Conservation (phyloP, 2,797 vertebrate genomes). For the Thalassophryne amazonica region DNA sequence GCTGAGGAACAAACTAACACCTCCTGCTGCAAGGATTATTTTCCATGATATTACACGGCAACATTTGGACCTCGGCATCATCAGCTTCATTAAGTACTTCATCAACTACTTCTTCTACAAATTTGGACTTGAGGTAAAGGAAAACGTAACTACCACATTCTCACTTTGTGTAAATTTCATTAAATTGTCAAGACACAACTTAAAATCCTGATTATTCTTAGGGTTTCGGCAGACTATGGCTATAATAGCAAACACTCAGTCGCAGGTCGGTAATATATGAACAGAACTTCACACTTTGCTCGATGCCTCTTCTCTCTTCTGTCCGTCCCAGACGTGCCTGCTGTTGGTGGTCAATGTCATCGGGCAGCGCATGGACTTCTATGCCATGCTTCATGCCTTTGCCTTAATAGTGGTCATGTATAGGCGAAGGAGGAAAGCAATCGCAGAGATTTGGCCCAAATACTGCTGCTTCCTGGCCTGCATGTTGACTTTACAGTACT, state of each 20-base stretch:
- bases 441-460: conserved; percentile 87
- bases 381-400: conserved; percentile 88
- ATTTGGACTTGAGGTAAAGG: conserved; percentile 89
- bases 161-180: too few species aligned
- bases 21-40: conserved; percentile 86
- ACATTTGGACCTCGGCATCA: conserved; percentile 86
- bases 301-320: background rate
- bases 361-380: conserved; percentile 95
- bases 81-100: conserved; percentile 92
- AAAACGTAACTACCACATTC: background rate
- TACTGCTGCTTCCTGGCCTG: conserved; percentile 93
- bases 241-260: too few species aligned
- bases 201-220: too few species aligned
- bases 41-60: conserved; percentile 90
- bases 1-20: conserved; percentile 81
- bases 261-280: too few species aligned
- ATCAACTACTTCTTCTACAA: conserved; percentile 97
- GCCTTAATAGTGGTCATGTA: conserved; percentile 86
- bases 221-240: too few species aligned
- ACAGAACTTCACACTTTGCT: background rate
- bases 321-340: conserved; percentile 85
- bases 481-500: conserved; percentile 88
- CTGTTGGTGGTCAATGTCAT: conserved; percentile 91
- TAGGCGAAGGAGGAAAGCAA: conserved; percentile 86
- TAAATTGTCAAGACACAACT: too few species aligned